These are phyloP conservation scores for Erythrocercus mccallii DNA, from an alignment of 2,113 vertebrate genomes.

Conservation along the genomic window DNA sequence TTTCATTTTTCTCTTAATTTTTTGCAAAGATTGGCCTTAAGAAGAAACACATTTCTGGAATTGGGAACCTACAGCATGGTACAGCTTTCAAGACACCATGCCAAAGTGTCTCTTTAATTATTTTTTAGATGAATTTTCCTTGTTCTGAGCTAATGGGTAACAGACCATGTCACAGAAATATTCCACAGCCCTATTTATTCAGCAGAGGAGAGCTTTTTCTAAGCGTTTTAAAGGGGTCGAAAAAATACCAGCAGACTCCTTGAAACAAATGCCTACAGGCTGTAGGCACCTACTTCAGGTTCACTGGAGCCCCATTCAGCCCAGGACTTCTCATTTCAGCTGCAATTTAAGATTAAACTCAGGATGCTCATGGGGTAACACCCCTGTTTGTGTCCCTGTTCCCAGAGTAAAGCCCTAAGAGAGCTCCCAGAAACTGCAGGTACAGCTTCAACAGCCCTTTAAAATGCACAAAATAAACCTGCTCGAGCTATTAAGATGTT, in stretches of 20 bases:
- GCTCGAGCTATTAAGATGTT: background rate
- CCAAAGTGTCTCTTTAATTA: conserved; percentile 59
- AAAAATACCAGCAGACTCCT: background rate
- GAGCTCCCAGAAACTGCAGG: background rate
- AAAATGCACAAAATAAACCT: background rate
- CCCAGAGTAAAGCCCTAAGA: background rate
- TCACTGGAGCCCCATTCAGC: background rate
- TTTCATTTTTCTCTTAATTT: conserved; percentile 53
- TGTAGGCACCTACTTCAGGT: background rate
- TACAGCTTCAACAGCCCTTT: background rate
- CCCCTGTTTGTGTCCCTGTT: background rate
- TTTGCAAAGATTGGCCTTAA: conserved; percentile 49
- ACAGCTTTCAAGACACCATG: conserved; percentile 20
- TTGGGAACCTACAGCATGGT: conserved; percentile 12
- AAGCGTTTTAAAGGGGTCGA: background rate
- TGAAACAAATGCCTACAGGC: background rate
- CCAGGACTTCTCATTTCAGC: background rate
- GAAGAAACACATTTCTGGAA: conserved; percentile 59
- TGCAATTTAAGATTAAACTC: background rate
- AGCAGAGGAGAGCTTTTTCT: background rate
- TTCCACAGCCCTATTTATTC: conserved; percentile 22
- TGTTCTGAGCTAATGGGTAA: conserved; percentile 58
- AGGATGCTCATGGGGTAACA: background rate
- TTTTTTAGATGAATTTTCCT: conserved; percentile 60
- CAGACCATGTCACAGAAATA: conserved; percentile 42